These are phyloP conservation scores for Hirtodrosophila alboralis DNA, from an alignment of 2,888 invertebrate genomes.

Conservation along the genomic window DNA sequence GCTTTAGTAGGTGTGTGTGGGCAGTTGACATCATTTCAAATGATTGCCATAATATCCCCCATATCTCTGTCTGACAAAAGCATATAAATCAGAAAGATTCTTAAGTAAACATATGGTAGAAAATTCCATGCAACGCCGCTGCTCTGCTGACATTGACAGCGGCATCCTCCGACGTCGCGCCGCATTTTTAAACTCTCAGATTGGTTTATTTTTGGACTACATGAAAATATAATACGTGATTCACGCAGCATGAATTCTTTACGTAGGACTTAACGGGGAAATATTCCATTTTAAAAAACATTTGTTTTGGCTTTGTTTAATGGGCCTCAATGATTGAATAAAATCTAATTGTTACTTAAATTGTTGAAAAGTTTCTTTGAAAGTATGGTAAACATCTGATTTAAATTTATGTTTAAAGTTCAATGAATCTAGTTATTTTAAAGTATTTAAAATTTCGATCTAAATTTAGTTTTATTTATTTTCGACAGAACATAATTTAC, in stretches of 20 bases:
- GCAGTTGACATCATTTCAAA: constrained; percentile 47
- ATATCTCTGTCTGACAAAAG: constrained; percentile 5
- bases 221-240: constrained; percentile 42
- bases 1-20: constrained; percentile 14
- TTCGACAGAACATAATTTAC: too few species aligned
- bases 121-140: constrained; percentile 48
- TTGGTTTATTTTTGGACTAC: constrained; percentile 55
- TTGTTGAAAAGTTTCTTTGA: background rate
- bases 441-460: too few species aligned
- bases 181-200: constrained; percentile 26
- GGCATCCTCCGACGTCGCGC: constrained; percentile 41
- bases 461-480: too few species aligned
- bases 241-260: constrained; percentile 59
- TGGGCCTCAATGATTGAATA: constrained; percentile 22
- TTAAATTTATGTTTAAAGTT: too few species aligned
- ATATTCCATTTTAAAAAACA: constrained; percentile 41
- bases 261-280: constrained; percentile 24
- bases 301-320: constrained; percentile 13
- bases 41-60: constrained; percentile 9
- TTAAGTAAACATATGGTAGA: constrained; percentile 41
- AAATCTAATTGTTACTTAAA: constrained; percentile 21
- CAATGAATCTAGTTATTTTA: too few species aligned
- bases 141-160: constrained; percentile 63
- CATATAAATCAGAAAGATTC: constrained; percentile 26
- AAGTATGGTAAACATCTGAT: too few species aligned